These are phyloP conservation scores for Lypha dubia DNA, from an alignment of 2,888 invertebrate genomes.

Conservation along the genomic window DNA sequence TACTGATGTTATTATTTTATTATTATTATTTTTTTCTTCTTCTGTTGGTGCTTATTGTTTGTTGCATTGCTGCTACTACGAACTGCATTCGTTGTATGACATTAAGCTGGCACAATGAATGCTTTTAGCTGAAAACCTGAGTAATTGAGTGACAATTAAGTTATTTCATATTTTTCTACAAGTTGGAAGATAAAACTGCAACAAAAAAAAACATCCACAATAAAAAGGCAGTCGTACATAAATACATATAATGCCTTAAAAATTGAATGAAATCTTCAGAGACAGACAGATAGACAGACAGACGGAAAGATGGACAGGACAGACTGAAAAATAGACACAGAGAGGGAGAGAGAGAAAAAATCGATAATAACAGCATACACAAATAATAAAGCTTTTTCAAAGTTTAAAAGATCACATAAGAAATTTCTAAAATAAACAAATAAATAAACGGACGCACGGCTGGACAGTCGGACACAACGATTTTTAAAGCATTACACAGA, in stretches of 20 bases:
- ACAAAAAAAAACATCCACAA: conserved; percentile 5
- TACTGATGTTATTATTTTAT: no score
- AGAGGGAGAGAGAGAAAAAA: background rate
- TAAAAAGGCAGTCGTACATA: background rate
- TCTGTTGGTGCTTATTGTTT: background rate
- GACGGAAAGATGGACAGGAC: background rate
- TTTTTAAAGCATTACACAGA: conserved; percentile 5
- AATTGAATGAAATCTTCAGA: conserved; percentile 56
- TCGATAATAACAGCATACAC: background rate
- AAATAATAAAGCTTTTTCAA: conserved; percentile 53
- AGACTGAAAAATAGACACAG: background rate
- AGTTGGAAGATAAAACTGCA: background rate
- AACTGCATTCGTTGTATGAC: conserved; percentile 61
- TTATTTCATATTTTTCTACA: conserved; percentile 76
- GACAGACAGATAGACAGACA: conserved; percentile 44
- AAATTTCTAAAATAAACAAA: conserved; percentile 4
- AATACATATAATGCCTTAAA: conserved; percentile 59
- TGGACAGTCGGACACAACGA: conserved; percentile 4
- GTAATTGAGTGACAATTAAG: conserved; percentile 83
- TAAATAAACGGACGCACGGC: conserved; percentile 6
- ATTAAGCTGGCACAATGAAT: conserved; percentile 72
- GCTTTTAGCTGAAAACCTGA: conserved; percentile 80
- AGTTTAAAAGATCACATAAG: conserved; percentile 57
- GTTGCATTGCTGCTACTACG: conserved; percentile 37
- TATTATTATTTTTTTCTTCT: background rate